phyloP scores from a whole-genome alignment of 2,113 vertebrate genomes.

The Stegostoma tigrinum region DNA sequence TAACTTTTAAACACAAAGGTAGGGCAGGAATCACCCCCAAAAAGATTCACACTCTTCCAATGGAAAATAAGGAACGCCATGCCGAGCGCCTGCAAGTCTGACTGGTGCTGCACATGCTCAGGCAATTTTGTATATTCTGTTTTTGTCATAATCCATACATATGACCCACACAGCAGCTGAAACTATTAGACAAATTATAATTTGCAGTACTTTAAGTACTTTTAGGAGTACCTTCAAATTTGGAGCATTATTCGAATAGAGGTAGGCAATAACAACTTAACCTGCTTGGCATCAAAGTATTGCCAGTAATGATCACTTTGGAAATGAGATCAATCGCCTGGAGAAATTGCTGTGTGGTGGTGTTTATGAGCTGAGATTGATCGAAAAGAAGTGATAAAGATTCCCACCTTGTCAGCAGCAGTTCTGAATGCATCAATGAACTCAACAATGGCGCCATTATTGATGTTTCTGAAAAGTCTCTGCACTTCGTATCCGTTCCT shows the following conservation, averaged over 20 bases:
- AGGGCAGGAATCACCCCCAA: not conserved
- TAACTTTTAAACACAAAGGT: not conserved
- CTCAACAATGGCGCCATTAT: constrained; percentile 17
- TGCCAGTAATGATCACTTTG: not conserved
- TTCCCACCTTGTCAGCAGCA: not conserved
- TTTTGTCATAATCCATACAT: not conserved
- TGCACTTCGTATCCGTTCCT: not conserved
- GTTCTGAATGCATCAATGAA: constrained; percentile 37
- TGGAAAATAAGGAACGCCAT: not conserved
- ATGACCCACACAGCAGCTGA: not conserved
- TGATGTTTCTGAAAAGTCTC: constrained; percentile 32
- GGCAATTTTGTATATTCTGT: not conserved
- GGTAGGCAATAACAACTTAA: not conserved
- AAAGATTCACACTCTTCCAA: not conserved
- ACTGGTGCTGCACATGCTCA: not conserved
- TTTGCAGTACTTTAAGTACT: not conserved
- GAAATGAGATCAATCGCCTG: not conserved
- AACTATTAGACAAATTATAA: not conserved
- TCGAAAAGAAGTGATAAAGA: not conserved
- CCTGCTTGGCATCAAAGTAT: not conserved
- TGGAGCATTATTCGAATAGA: not conserved
- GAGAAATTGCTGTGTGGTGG: not conserved
- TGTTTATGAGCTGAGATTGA: not conserved
- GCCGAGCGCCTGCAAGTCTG: not conserved
- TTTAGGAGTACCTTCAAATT: not conserved